phyloP scores from a whole-genome alignment of 1,140 invertebrate species.

The Lepidurus arcticus region DNA sequence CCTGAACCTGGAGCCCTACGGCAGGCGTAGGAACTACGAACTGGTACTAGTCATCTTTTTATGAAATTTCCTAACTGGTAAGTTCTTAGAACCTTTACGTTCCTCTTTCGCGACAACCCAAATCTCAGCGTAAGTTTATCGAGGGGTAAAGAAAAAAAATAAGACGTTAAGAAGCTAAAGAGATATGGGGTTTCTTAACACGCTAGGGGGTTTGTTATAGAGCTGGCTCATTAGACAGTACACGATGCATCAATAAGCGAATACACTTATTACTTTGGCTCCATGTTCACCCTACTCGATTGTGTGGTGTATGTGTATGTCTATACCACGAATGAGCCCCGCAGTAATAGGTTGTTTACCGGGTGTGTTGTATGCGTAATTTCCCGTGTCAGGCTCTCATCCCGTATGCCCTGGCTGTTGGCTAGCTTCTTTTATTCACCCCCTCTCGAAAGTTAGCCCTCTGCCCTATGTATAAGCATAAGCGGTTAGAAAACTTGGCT shows the following conservation, averaged over 20 bases:
- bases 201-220: no score
- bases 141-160: no score
- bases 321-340: not conserved
- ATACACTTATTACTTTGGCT: not conserved
- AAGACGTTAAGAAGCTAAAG: no score
- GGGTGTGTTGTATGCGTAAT: constrained; percentile 12
- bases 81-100: no score
- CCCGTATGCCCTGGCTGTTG: not conserved
- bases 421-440: not conserved
- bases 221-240: not conserved
- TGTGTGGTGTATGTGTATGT: not conserved
- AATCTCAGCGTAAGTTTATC: no score
- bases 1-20: no score
- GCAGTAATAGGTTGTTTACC: not conserved
- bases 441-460: not conserved
- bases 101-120: no score
- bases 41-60: no score
- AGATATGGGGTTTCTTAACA: no score
- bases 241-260: not conserved
- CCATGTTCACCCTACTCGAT: not conserved
- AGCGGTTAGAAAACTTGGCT: not conserved
- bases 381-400: not conserved
- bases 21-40: no score
- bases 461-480: not conserved
- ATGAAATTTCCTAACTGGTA: no score